These are phyloP conservation scores for cat (Felis catus) DNA, from an alignment of 2,113 vertebrate genomes.

Conservation along the genomic window F.catus_Fca126_mat1.0 CM031414.1:122851501-122852000, in stretches of 20 bases:
- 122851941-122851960: neutral
- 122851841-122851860: too few species aligned
- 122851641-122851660: neutral
- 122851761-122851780: neutral
- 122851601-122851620: neutral
- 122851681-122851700: neutral
- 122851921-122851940: neutral
- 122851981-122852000: neutral
- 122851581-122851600: neutral
- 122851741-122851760: neutral
- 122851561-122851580: accelerated
- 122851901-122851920: neutral
- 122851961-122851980: neutral
- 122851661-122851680: neutral
- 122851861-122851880: neutral
- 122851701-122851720: neutral
- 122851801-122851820: neutral
- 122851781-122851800: neutral
- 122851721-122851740: neutral
- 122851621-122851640: neutral
- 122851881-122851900: neutral
- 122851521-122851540: neutral
- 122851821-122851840: neutral
- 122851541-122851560: neutral
- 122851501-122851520: neutral